Evolutionary conservation across 2,113 vertebrate species (phyloP), one percentile per base, ranked within the genome.

Genomic region (Carlito syrichta): DNA sequence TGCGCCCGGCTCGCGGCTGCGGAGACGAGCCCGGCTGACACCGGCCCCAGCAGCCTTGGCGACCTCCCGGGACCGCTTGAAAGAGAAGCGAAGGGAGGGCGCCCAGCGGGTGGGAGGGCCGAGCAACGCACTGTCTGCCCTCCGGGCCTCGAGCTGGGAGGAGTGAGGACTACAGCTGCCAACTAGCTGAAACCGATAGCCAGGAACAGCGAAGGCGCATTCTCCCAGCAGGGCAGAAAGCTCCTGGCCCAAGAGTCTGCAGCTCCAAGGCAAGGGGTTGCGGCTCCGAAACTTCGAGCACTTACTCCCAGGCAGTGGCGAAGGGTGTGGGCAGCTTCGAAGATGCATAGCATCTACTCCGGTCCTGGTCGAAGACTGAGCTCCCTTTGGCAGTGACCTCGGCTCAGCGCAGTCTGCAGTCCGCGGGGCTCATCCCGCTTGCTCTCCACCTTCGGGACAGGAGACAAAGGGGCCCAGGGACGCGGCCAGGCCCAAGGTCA

Each of bases 1-100:
- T 96, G 97, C 98, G 96, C 76, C 43, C 66, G 38, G 71, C 94
- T 78, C 52, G 17, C 17, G 68, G 82, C 71, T 6, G 30, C 11
- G 3, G n/a, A 52, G 69, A 81, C 4, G 16, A 60, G 25, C 50
- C 16, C 1, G 2, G 68, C 54, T 8, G 48, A 25, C 58, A 5
- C 19, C 13, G 2, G 76, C 87, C 50, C 50, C 16, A 6, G 69
- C 63, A 69, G 56, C 66, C 77, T 30, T 1, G 27, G 63, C 25
- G 16, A 78, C 48, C 9, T 66, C 90, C 35, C 0, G 40, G 79
- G 40, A 78, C 56, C 8, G n/a, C 73, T 48, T 13, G 48, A 63
- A 38, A 81, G 62, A 71, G 52, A 58, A 87, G 68, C 58, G 6
- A 38, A 23, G 2, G 50, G 32, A 58, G 58, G 86, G 56, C 17